Base-by-base conservation (phyloP, 2,888 invertebrate genomes). In the Ptychoptera contaminata region DNA sequence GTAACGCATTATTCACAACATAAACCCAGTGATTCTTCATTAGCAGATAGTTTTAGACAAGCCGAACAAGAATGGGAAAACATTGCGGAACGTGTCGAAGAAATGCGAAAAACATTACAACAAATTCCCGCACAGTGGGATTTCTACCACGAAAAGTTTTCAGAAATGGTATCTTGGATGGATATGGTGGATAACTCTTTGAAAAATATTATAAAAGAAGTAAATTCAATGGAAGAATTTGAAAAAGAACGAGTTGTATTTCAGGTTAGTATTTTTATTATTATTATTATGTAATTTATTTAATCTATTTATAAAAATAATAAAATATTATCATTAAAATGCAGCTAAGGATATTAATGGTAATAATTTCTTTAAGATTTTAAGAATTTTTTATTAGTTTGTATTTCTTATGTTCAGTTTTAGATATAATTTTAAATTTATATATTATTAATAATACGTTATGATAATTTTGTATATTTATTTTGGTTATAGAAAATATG, bases 81-180 rank as follows among this genome's bases (percentile, higher is more conserved):
- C 34, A 72, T 86, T 1, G 74, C 77, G 2, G 71, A 74, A 16
- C 76, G 78, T 56, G 74, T 90, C 34, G 82, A 83, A 53, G 71
- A 74, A 48, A 73, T 92, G 53, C 74, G 73, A 43, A 70, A 76
- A 51, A 78, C 82, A 48, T 62, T 87, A 43, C 83, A 87, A 52
- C 81, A 88, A 59, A 83, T 93, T 45, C 92, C 92, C 0, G 85
- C 87, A 37, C 84, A 88, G 56, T 93, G 93, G 93, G 80, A 83
- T 46, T 74, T 79, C 1, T 94, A 94, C 55, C 79, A 81, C 57
- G 70, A 74, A 46, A 85, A 79, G 70, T 85, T 84, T 59, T 70
- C 73, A 37, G 82, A 82, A 53, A 88, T 94, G 79, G 77, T 79
- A 16, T 67, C 71, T 32, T 94, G 93, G 93, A 92, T 94, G 88